Evolutionary conservation across 1,140 invertebrate species (phyloP).

Genomic region (Brachionus paranguensis): DNA sequence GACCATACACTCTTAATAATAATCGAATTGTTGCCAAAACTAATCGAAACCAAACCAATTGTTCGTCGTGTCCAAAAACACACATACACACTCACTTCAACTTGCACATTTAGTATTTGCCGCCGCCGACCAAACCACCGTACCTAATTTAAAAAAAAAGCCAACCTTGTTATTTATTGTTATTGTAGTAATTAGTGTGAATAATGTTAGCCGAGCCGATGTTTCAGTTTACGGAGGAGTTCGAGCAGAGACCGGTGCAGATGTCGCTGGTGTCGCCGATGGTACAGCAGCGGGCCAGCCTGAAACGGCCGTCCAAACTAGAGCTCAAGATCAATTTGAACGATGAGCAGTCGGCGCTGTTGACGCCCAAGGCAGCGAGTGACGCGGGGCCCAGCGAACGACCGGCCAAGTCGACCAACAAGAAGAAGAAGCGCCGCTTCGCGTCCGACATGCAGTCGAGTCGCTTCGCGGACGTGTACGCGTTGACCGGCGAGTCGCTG

Average conservation of each 20-base stretch:
- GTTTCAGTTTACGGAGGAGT: slow-evolving; percentile 39
- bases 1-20: slow-evolving; percentile 32
- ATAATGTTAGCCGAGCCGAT: slow-evolving; percentile 36
- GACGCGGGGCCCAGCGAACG: not conserved
- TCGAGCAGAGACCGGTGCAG: not conserved
- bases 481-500: slow-evolving; percentile 10
- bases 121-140: not conserved
- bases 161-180: slow-evolving; percentile 34
- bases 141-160: not conserved
- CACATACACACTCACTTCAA: not conserved
- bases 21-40: slow-evolving; percentile 11
- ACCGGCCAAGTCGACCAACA: not conserved
- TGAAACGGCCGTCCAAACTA: slow-evolving; percentile 21
- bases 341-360: not conserved
- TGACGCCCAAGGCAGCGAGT: not conserved
- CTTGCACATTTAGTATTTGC: not conserved
- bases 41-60: not conserved
- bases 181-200: not conserved
- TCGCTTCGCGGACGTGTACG: slow-evolving; percentile 18
- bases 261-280: not conserved
- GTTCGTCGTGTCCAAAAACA: not conserved
- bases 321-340: slow-evolving; percentile 21
- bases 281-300: not conserved
- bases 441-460: slow-evolving; percentile 38
- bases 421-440: slow-evolving; percentile 27